Percentiles rank a stretch among this genome's conserved stretches.
phyloP scores from a whole-genome alignment of 2,797 vertebrate species.

The Sebastes iracundus region DNA sequence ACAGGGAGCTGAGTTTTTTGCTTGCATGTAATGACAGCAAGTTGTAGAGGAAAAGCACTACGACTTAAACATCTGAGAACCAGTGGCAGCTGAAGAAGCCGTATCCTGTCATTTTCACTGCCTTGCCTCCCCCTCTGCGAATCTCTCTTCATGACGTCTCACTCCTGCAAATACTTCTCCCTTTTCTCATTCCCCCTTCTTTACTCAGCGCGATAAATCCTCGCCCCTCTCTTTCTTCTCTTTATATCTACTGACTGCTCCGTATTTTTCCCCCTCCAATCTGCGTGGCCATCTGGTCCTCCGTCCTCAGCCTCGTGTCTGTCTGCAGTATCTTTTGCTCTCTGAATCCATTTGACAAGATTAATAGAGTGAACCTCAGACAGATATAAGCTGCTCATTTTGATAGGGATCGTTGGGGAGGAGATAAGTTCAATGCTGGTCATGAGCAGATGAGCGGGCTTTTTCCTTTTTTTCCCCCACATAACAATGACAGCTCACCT shows the following conservation, averaged over 20 bases:
- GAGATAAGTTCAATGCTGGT: constrained; percentile 47
- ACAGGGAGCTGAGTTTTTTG: constrained; percentile 24
- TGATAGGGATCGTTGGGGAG: constrained; percentile 49
- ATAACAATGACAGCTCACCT: not conserved
- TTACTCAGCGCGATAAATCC: constrained; percentile 19
- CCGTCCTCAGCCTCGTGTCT: constrained; percentile 52
- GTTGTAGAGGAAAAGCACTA: constrained; percentile 37
- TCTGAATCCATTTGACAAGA: constrained; percentile 76
- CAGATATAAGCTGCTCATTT: constrained; percentile 76
- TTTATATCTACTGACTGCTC: constrained; percentile 38
- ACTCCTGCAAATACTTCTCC: constrained; percentile 19
- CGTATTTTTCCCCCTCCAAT: constrained; percentile 54
- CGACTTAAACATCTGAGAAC: constrained; percentile 43
- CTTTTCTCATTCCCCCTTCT: not conserved
- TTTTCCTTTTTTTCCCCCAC: fast-evolving
- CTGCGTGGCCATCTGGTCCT: constrained; percentile 70
- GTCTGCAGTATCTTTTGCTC: constrained; percentile 57
- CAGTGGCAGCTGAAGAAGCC: constrained; percentile 47
- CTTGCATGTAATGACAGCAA: constrained; percentile 31
- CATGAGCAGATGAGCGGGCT: constrained; percentile 29
- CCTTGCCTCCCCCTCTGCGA: constrained; percentile 31
- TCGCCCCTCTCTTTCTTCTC: constrained; percentile 20
- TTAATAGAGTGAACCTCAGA: constrained; percentile 72
- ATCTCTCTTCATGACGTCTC: constrained; percentile 36
- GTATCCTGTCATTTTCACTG: constrained; percentile 53